These are phyloP conservation scores for Gorilla gorilla DNA, from an alignment of 2,113 vertebrate genomes.

Conservation along the genomic window DNA sequence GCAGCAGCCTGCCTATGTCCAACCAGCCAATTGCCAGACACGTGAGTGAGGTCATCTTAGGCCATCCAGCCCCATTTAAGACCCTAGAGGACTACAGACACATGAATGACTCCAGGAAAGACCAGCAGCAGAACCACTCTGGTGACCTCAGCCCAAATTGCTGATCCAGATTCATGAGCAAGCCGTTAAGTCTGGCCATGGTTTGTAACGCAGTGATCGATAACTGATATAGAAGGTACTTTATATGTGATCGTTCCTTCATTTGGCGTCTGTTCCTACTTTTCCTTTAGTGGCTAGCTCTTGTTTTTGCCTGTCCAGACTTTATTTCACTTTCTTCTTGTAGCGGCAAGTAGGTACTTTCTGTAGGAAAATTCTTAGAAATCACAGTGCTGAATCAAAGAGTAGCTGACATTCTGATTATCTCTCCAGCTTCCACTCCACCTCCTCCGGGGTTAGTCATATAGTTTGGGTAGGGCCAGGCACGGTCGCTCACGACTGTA, in stretches of 20 bases:
- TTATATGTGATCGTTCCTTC: background rate
- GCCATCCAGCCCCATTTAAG: background rate
- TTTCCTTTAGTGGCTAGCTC: background rate
- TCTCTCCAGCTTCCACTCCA: background rate
- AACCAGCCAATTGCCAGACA: background rate
- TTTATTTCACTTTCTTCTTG: background rate
- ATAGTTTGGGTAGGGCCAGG: background rate
- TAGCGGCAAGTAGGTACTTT: background rate
- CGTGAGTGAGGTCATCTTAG: background rate
- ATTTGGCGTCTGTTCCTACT: background rate
- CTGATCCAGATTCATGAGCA: background rate
- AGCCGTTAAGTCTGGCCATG: background rate
- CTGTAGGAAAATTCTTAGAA: constrained; percentile 5
- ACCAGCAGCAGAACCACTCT: background rate
- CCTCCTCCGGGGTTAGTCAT: background rate
- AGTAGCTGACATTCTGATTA: background rate
- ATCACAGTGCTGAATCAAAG: background rate
- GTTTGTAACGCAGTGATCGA: background rate
- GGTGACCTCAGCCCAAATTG: background rate
- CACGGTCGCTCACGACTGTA: too few species aligned
- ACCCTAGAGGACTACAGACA: background rate
- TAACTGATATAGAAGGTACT: background rate
- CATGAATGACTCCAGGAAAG: background rate
- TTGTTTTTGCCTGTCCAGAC: background rate
- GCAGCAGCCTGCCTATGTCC: background rate